A percentile compares a stretch with the other conserved stretches of the same genome.
Evolutionary conservation across 2,888 invertebrate species (phyloP).

Genomic region (Phortica magna): DNA sequence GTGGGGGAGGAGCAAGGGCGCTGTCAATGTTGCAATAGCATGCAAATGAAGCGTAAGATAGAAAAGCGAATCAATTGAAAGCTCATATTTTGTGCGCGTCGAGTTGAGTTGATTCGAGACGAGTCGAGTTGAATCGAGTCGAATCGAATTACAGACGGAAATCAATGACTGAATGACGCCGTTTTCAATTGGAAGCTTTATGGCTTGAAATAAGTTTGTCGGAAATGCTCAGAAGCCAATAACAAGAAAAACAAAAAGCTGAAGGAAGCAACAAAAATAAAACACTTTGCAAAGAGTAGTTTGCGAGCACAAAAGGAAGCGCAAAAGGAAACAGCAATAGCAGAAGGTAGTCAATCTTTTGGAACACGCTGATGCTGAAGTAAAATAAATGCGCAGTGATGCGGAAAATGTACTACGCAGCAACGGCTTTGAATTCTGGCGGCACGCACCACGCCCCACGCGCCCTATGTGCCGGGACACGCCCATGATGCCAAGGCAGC

Average conservation of each 20-base stretch:
- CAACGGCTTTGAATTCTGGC: background rate
- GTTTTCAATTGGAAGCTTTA: background rate
- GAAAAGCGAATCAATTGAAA: background rate
- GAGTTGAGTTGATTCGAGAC: background rate
- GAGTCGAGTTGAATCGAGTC: background rate
- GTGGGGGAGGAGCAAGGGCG: too few species aligned
- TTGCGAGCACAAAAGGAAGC: background rate
- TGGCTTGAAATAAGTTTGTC: background rate
- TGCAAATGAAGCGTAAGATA: constrained; percentile 10
- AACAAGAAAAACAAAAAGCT: too few species aligned
- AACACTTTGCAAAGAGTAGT: background rate
- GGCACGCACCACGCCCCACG: too few species aligned
- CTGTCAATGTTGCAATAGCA: background rate
- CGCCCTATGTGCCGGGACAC: background rate
- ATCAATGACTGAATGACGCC: too few species aligned
- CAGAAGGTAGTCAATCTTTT: too few species aligned
- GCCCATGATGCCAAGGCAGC: background rate
- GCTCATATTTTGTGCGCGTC: too few species aligned
- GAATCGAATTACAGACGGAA: background rate
- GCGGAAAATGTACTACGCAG: constrained; percentile 69
- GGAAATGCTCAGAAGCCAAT: background rate
- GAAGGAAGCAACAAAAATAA: background rate
- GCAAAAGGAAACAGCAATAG: too few species aligned
- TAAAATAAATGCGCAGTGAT: constrained; percentile 70
- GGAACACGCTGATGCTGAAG: constrained; percentile 19